Percentiles rank a stretch among this genome's conserved stretches.
Evolutionary conservation across 2,888 invertebrate genomes (phyloP).

Genomic region (Exocentrus adspersus): DNA sequence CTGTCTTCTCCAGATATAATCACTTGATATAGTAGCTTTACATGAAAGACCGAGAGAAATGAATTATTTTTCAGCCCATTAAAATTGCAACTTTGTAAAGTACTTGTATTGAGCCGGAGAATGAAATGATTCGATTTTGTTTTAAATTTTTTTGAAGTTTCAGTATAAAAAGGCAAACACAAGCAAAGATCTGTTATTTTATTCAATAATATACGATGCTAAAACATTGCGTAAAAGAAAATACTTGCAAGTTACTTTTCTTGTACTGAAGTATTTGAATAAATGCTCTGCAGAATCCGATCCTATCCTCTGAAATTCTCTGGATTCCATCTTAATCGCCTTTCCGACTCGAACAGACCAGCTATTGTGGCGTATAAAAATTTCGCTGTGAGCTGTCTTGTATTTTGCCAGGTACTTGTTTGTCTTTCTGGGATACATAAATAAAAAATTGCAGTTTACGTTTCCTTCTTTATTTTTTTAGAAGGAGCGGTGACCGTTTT

Average conservation of each 20-base stretch:
- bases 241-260: not conserved
- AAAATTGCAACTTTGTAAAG: not conserved
- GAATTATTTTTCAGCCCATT: slow-evolving; percentile 20
- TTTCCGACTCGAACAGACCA: slow-evolving; percentile 22
- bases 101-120: too few relatives aligned
- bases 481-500: too few relatives aligned
- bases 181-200: too few relatives aligned
- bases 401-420: not conserved
- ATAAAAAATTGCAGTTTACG: too few relatives aligned
- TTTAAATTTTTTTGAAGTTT: too few relatives aligned
- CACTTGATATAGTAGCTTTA: slow-evolving; percentile 35
- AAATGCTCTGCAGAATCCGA: not conserved
- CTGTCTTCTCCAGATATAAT: slow-evolving; percentile 44
- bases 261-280: not conserved
- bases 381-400: slow-evolving; percentile 24
- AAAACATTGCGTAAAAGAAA: too few relatives aligned
- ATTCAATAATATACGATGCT: too few relatives aligned
- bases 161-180: too few relatives aligned
- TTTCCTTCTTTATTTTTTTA: too few relatives aligned
- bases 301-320: not conserved
- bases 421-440: not conserved
- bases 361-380: slow-evolving; percentile 30
- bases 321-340: slow-evolving; percentile 19
- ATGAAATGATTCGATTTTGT: too few relatives aligned
- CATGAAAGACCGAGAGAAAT: slow-evolving; percentile 11